phyloP scores from a whole-genome alignment of 2,113 vertebrate species.

The Gavia stellata region DNA sequence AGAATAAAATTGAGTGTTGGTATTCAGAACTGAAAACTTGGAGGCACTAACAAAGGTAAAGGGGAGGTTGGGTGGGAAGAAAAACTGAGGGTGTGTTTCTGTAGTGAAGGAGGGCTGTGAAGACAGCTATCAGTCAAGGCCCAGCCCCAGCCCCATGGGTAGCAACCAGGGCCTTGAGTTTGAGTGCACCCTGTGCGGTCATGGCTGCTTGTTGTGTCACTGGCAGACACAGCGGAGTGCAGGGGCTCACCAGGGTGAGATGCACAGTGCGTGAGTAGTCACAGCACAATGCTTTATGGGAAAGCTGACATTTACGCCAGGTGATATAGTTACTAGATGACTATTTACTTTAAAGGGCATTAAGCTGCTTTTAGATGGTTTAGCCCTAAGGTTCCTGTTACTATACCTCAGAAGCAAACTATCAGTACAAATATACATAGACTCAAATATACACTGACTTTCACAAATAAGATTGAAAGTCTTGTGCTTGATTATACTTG shows the following conservation, averaged over 20 bases:
- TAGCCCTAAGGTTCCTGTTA: not conserved
- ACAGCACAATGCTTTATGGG: not conserved
- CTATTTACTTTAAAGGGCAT: not conserved
- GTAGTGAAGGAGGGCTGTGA: not conserved
- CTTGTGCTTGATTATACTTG: not conserved
- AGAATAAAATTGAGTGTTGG: not conserved
- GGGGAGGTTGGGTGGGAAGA: not conserved
- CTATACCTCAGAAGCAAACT: not conserved
- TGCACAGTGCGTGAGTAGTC: not conserved
- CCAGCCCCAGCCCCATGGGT: not conserved
- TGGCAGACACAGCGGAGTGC: not conserved
- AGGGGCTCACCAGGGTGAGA: not conserved
- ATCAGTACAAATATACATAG: not conserved
- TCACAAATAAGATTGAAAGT: not conserved
- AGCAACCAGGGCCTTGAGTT: not conserved
- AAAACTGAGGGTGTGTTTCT: not conserved
- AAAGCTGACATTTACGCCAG: not conserved
- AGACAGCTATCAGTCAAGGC: too few relatives aligned
- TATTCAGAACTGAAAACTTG: not conserved
- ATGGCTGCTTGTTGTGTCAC: accelerated
- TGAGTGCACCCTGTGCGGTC: not conserved
- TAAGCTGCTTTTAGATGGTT: not conserved
- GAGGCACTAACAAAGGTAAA: not conserved
- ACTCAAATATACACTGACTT: not conserved
- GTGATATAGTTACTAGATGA: not conserved